Conservation (phyloP, 2,797 vertebrate species). For the Rhabdomys pumilio region DNA sequence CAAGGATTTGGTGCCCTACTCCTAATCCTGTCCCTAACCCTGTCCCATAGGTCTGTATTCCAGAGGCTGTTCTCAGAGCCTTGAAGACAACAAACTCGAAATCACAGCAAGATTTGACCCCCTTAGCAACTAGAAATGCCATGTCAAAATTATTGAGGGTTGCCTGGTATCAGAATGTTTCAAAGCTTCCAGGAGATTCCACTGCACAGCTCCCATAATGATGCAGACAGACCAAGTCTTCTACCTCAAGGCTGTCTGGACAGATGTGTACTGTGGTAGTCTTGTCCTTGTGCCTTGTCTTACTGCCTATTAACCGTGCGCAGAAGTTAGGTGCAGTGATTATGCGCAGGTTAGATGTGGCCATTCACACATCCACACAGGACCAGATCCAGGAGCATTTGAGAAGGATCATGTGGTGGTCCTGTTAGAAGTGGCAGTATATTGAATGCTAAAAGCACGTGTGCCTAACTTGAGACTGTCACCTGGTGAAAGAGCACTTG, state of each 20-base stretch:
- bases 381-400: neutral
- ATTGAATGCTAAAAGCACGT: neutral
- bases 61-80: neutral
- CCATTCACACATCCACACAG: too few species aligned
- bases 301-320: neutral
- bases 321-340: neutral
- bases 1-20: neutral
- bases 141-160: neutral
- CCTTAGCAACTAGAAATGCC: neutral
- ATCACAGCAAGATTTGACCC: neutral
- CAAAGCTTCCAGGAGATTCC: neutral
- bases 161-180: neutral
- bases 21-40: too few species aligned
- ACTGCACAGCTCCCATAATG: fast-evolving
- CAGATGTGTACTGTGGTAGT: fast-evolving
- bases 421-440: neutral
- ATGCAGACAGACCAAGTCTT: neutral
- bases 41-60: neutral
- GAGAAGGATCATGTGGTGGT: neutral
- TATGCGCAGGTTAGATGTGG: neutral
- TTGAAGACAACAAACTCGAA: neutral
- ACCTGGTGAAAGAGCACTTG: neutral
- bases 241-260: neutral
- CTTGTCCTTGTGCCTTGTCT: too few species aligned
- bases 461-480: neutral